These are phyloP conservation scores for Elysia crispata DNA, from an alignment of 2,888 invertebrate species.

Conservation along the genomic window DNA sequence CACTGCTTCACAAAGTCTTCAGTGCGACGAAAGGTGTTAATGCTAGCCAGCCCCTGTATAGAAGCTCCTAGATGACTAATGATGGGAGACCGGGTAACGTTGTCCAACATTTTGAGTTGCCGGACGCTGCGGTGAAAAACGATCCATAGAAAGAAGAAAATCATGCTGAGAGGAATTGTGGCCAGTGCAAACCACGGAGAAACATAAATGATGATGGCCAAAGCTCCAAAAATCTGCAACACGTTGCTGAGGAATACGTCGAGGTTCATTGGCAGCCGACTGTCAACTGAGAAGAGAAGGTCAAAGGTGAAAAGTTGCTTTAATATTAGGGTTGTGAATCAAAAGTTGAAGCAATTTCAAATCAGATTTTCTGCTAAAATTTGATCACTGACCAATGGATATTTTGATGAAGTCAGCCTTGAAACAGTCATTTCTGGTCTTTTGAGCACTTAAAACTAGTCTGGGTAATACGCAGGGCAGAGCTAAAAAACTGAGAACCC, in stretches of 20 bases:
- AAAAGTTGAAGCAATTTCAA: too few species aligned
- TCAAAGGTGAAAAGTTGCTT: too few species aligned
- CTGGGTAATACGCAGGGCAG: too few species aligned
- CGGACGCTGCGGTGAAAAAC: conserved; percentile 77
- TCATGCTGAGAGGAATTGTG: conserved; percentile 72
- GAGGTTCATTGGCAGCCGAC: conserved; percentile 79
- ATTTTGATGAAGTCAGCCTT: too few species aligned
- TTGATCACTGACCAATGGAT: too few species aligned
- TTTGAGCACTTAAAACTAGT: too few species aligned
- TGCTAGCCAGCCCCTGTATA: conserved; percentile 81
- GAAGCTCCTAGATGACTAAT: conserved; percentile 81
- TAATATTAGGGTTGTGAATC: too few species aligned
- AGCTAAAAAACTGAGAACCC: too few species aligned
- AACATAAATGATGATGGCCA: conserved; percentile 89
- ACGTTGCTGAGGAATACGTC: conserved; percentile 81
- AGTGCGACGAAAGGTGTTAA: conserved; percentile 82
- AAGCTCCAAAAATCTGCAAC: conserved; percentile 85
- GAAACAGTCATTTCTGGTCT: too few species aligned
- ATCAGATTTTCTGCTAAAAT: too few species aligned
- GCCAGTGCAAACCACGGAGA: conserved; percentile 82
- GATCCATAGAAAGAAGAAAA: conserved; percentile 74
- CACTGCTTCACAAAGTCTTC: conserved; percentile 64
- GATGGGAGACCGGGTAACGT: conserved; percentile 80
- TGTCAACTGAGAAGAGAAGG: too few species aligned
- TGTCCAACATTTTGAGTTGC: conserved; percentile 78